Evolutionary conservation across 2,888 invertebrate genomes (phyloP).

Genomic region (Ormyrus rosae): DNA sequence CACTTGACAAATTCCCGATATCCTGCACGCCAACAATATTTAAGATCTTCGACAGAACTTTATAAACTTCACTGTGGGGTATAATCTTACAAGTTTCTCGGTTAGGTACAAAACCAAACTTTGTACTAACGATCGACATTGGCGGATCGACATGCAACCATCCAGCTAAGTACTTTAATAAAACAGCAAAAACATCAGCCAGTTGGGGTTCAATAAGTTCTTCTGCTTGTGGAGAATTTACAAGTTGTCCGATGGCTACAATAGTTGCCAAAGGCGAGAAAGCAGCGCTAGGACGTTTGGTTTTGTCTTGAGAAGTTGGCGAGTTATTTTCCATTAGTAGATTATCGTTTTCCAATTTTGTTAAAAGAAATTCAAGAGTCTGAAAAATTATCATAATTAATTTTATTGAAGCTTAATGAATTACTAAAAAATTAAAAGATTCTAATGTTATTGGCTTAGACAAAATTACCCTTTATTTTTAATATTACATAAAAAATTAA

Average conservation of each 20-base stretch:
- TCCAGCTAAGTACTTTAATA: constrained; percentile 69
- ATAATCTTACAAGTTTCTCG: constrained; percentile 68
- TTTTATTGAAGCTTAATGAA: too few species aligned
- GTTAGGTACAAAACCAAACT: constrained; percentile 71
- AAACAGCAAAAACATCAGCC: constrained; percentile 62
- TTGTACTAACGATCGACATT: constrained; percentile 65
- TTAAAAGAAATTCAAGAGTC: constrained; percentile 65
- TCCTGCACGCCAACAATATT: constrained; percentile 42
- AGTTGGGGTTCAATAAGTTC: constrained; percentile 63
- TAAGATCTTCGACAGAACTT: constrained; percentile 61
- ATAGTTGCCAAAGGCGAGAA: constrained; percentile 66
- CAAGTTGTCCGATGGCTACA: constrained; percentile 66
- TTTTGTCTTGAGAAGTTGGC: constrained; percentile 21
- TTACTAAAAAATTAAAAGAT: too few species aligned
- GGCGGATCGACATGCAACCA: constrained; percentile 71
- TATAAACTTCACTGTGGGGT: constrained; percentile 67
- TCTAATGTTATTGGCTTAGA: neutral
- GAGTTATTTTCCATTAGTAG: constrained; percentile 62
- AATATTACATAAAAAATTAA: neutral
- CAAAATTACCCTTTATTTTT: neutral
- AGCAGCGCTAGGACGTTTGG: constrained; percentile 64
- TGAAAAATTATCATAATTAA: constrained; percentile 48
- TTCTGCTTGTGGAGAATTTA: constrained; percentile 65
- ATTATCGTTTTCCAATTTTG: constrained; percentile 64
- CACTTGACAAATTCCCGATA: neutral